These are phyloP conservation scores for Notothenia rossii DNA, from an alignment of 2,113 vertebrate species.

Conservation along the genomic window DNA sequence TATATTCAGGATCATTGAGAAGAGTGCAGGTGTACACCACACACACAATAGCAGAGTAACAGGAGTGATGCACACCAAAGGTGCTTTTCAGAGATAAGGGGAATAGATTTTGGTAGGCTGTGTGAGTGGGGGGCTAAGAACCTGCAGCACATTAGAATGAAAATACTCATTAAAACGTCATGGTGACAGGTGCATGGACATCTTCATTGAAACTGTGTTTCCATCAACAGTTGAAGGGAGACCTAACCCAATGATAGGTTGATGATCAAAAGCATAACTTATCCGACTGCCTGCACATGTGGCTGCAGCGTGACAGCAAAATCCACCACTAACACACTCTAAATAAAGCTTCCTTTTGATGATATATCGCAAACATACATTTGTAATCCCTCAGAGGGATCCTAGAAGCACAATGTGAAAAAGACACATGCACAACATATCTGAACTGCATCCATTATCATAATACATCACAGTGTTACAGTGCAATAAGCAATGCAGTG, in stretches of 20 bases:
- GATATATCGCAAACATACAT: neutral
- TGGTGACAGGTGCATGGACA: neutral
- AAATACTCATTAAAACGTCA: neutral
- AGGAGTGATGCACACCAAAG: too few species aligned
- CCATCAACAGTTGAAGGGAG: neutral
- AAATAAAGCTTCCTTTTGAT: constrained; percentile 4
- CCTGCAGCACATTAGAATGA: neutral
- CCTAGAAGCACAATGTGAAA: constrained; percentile 31
- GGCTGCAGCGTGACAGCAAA: neutral
- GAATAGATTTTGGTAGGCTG: too few species aligned
- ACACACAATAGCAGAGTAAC: too few species aligned
- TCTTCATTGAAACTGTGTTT: neutral
- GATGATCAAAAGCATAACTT: neutral
- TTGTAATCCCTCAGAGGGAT: neutral
- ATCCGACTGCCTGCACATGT: neutral
- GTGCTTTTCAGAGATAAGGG: too few species aligned
- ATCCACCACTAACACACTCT: neutral
- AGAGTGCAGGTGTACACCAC: neutral
- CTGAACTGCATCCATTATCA: neutral
- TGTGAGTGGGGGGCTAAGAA: neutral
- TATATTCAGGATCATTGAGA: neutral
- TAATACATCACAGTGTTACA: neutral
- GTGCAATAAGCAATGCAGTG: neutral
- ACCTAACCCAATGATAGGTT: neutral
- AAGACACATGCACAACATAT: neutral